Conservation (phyloP, 1,140 invertebrate genomes). For the Orchesella cincta region DNA sequence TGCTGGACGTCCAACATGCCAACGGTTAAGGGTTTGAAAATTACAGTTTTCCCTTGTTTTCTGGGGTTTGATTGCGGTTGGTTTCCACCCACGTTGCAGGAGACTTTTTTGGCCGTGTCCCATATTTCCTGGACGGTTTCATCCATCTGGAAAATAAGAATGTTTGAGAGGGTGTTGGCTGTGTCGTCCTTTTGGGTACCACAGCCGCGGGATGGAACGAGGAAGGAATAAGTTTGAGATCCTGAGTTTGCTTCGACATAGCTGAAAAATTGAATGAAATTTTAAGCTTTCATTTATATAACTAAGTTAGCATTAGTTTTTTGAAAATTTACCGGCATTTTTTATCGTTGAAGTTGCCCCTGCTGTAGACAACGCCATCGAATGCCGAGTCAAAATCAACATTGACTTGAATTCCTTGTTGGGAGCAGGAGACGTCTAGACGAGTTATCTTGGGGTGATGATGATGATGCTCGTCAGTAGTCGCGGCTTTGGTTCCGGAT, state of each 20-base stretch:
- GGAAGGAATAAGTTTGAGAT: constrained; percentile 61
- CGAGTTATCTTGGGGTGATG: constrained; percentile 58
- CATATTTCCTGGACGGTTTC: constrained; percentile 62
- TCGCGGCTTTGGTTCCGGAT: not conserved
- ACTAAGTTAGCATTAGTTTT: not conserved
- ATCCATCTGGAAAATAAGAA: constrained; percentile 68
- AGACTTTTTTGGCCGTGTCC: constrained; percentile 65
- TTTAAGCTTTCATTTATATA: not conserved
- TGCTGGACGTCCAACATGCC: constrained; percentile 71
- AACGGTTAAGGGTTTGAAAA: constrained; percentile 70
- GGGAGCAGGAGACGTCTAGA: constrained; percentile 67
- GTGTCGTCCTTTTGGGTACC: constrained; percentile 61
- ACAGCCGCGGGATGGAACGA: constrained; percentile 66
- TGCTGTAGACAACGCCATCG: constrained; percentile 73
- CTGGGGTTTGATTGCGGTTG: constrained; percentile 55
- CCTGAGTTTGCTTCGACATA: constrained; percentile 64
- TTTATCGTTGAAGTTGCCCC: constrained; percentile 67
- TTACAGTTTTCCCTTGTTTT: constrained; percentile 65
- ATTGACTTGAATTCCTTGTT: constrained; percentile 64
- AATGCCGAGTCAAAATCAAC: constrained; percentile 67
- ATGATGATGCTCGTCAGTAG: constrained; percentile 28
- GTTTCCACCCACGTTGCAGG: constrained; percentile 58
- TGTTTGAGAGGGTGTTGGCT: constrained; percentile 65
- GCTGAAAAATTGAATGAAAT: constrained; percentile 59
- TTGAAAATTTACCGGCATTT: constrained; percentile 72